Evolutionary conservation across 1,140 invertebrate genomes (phyloP).

Genomic region (Microvelia longipes): DNA sequence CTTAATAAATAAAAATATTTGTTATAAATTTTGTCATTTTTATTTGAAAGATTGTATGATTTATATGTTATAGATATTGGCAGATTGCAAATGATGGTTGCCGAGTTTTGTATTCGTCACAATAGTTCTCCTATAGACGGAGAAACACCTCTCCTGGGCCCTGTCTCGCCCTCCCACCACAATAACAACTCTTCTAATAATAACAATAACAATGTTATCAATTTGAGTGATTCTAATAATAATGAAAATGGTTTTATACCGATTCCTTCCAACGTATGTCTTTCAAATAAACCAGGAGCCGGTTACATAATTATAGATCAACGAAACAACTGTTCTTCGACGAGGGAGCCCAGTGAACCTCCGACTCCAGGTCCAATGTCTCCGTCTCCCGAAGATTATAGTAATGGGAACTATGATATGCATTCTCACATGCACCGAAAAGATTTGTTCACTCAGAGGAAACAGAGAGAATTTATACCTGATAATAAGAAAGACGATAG

Average conservation of each 20-base stretch:
- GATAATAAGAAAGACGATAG: slow-evolving; percentile 93
- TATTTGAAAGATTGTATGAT: too few relatives aligned
- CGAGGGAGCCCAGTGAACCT: slow-evolving; percentile 16
- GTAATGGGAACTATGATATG: slow-evolving; percentile 34
- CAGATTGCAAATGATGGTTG: slow-evolving; percentile 55
- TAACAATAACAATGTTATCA: slow-evolving; percentile 13
- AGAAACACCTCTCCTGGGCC: slow-evolving; percentile 35
- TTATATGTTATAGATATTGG: background rate
- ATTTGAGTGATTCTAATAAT: slow-evolving; percentile 9
- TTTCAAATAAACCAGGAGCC: slow-evolving; percentile 18
- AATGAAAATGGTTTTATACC: slow-evolving; percentile 6
- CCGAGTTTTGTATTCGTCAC: slow-evolving; percentile 60
- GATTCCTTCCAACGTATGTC: background rate
- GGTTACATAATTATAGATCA: slow-evolving; percentile 24
- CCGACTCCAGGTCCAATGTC: slow-evolving; percentile 11
- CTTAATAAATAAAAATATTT: too few relatives aligned
- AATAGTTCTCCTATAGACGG: slow-evolving; percentile 48
- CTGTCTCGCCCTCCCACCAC: slow-evolving; percentile 18
- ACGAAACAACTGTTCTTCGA: slow-evolving; percentile 21
- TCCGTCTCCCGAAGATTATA: slow-evolving; percentile 23
- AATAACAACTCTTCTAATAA: background rate
- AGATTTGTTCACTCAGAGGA: slow-evolving; percentile 69
- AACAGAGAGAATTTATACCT: slow-evolving; percentile 90
- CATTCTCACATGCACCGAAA: slow-evolving; percentile 39
- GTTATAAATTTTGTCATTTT: too few relatives aligned